These are phyloP conservation scores for Zaprionus taronus DNA, from an alignment of 1,140 invertebrate genomes.

Conservation along the genomic window DNA sequence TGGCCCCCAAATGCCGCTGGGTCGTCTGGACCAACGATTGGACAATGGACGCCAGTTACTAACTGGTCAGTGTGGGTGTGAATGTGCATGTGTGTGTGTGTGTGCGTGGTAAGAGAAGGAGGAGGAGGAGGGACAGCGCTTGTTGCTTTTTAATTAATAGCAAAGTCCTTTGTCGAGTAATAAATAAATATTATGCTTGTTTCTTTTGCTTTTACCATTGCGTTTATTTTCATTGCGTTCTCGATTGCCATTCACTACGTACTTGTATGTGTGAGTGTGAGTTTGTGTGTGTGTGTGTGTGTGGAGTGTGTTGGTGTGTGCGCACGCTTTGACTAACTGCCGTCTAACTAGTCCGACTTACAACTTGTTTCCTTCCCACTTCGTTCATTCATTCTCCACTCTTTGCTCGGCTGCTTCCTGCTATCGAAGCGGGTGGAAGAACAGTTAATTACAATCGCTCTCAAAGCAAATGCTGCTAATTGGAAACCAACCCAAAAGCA, in stretches of 20 bases:
- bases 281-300: background rate
- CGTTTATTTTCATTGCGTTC: slow-evolving; percentile 63
- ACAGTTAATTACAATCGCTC: slow-evolving; percentile 33
- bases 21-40: slow-evolving; percentile 42
- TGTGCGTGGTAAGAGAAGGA: background rate
- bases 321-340: slow-evolving; percentile 51
- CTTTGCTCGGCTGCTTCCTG: background rate
- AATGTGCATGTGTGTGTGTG: slow-evolving; percentile 14
- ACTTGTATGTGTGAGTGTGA: background rate
- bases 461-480: slow-evolving; percentile 37
- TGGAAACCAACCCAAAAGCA: slow-evolving; percentile 39
- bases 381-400: background rate
- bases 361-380: background rate
- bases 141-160: slow-evolving; percentile 85
- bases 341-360: slow-evolving; percentile 10
- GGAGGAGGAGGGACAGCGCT: slow-evolving; percentile 35
- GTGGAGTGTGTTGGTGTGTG: background rate
- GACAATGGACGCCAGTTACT: slow-evolving; percentile 38
- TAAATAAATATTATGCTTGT: slow-evolving; percentile 84
- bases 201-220: slow-evolving; percentile 70
- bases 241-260: slow-evolving; percentile 53
- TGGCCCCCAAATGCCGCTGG: slow-evolving; percentile 66
- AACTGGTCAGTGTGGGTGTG: slow-evolving; percentile 20
- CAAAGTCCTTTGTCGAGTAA: slow-evolving; percentile 84
- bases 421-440: slow-evolving; percentile 15